Percentiles rank a stretch among this genome's conserved stretches.
These are phyloP conservation scores for Aromia moschata DNA, from an alignment of 2,888 invertebrate genomes.

Conservation along the genomic window DNA sequence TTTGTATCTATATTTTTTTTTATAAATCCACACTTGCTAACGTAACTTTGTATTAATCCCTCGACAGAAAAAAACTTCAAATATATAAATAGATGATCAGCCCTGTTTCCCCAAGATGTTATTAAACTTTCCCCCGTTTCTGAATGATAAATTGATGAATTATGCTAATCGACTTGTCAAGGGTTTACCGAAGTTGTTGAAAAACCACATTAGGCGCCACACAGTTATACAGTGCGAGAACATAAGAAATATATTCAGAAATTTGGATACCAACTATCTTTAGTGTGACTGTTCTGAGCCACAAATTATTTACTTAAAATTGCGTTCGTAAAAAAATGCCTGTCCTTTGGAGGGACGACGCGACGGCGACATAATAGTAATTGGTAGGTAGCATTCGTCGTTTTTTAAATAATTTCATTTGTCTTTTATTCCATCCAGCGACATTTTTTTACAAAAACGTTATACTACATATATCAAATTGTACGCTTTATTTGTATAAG, in stretches of 20 bases:
- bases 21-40: background rate
- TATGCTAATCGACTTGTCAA: constrained; percentile 48
- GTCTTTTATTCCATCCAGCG: too few relatives aligned
- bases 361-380: too few relatives aligned
- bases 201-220: constrained; percentile 46
- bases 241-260: too few relatives aligned
- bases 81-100: constrained; percentile 20
- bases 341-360: too few relatives aligned
- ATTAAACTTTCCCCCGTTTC: constrained; percentile 33
- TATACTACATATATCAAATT: too few relatives aligned
- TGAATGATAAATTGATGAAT: constrained; percentile 43
- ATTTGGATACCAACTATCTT: too few relatives aligned
- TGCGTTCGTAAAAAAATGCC: too few relatives aligned
- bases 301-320: background rate
- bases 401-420: too few relatives aligned
- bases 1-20: too few relatives aligned
- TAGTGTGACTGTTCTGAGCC: background rate
- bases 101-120: constrained; percentile 14
- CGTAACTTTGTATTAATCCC: background rate
- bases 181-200: constrained; percentile 46
- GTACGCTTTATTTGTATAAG: too few relatives aligned
- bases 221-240: constrained; percentile 48
- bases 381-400: too few relatives aligned
- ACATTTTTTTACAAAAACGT: too few relatives aligned
- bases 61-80: constrained; percentile 3